A percentile compares a stretch with the other conserved stretches of the same genome.
Conservation (phyloP, 2,113 vertebrate species). For the Morone saxatilis region DNA sequence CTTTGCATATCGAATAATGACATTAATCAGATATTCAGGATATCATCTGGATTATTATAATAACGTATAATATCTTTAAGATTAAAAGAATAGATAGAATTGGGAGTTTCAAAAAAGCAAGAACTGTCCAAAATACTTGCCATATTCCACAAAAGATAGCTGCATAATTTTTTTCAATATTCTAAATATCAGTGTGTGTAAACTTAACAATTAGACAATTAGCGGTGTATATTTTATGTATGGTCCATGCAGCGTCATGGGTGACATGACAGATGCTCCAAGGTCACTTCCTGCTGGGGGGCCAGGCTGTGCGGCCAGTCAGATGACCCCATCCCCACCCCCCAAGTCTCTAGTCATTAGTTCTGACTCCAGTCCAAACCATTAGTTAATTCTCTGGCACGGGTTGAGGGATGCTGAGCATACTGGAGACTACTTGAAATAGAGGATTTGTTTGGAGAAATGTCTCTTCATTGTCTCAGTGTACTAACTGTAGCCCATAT, state of each 20-base stretch:
- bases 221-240: too few species aligned
- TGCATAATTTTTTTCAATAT: too few species aligned
- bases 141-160: too few species aligned
- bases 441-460: conserved; percentile 12
- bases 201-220: too few species aligned
- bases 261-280: conserved; percentile 30
- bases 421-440: not conserved
- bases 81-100: too few species aligned
- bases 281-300: conserved; percentile 40
- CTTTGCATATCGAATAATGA: too few species aligned
- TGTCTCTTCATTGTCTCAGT: conserved; percentile 4
- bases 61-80: too few species aligned
- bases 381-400: conserved; percentile 37
- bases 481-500: not conserved
- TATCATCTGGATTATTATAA: too few species aligned
- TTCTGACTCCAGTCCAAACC: conserved; percentile 25
- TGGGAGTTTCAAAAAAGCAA: too few species aligned
- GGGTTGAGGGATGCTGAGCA: conserved; percentile 12
- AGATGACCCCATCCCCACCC: conserved; percentile 24
- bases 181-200: too few species aligned
- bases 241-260: not conserved
- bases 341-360: conserved; percentile 42
- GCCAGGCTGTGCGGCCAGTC: conserved; percentile 21
- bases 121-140: too few species aligned
- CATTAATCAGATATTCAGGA: too few species aligned